Conservation (phyloP, 2,113 vertebrate species). For the Sinocyclocheilus maitianheensis region DNA sequence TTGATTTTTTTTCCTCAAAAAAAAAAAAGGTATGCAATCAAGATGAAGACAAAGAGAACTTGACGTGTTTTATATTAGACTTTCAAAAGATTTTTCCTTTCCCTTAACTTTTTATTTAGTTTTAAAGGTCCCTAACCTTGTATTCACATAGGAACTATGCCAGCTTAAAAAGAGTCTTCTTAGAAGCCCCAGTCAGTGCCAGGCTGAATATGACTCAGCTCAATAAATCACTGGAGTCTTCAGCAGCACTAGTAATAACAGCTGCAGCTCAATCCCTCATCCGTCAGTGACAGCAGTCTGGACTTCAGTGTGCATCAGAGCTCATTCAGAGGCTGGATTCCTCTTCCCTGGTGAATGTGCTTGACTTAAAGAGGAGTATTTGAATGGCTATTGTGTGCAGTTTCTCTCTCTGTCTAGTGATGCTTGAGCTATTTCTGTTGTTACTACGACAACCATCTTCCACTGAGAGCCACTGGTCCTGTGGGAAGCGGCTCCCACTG, state of each 20-base stretch:
- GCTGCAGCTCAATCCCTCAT: slow-evolving; percentile 18
- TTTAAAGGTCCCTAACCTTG: neutral
- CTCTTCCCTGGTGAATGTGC: neutral
- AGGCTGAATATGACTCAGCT: neutral
- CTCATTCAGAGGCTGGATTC: neutral
- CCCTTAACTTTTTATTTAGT: no score
- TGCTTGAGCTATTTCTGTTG: slow-evolving; percentile 7
- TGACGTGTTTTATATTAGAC: neutral
- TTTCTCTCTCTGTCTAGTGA: neutral
- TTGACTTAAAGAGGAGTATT: neutral
- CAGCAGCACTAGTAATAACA: neutral
- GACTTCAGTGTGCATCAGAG: neutral
- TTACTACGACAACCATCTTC: neutral
- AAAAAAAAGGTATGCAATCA: neutral
- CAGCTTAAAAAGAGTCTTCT: neutral
- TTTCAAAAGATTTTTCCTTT: no score
- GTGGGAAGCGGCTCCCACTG: neutral
- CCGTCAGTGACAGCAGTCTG: neutral
- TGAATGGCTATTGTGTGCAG: neutral
- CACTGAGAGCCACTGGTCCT: neutral
- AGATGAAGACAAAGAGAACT: neutral
- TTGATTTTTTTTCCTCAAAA: no score
- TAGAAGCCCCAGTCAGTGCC: neutral
- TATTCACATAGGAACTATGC: neutral
- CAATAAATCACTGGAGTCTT: slow-evolving; percentile 3